Conservation (phyloP, 30 jellyfish, hydroid and myxozoan genomes). For the Mastigias papua region DNA sequence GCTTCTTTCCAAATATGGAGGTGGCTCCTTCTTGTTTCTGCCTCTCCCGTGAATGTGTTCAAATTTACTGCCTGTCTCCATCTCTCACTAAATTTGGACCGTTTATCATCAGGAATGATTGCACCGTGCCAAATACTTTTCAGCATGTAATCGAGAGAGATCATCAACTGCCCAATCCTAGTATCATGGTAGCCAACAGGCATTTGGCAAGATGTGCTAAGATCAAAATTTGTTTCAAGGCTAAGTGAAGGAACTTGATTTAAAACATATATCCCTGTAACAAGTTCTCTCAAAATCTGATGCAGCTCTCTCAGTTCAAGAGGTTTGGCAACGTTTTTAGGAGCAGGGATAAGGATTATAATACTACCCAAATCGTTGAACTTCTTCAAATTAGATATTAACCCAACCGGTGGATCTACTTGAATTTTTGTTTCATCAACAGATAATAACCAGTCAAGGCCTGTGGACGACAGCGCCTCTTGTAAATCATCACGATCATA, state of each 20-base stretch:
- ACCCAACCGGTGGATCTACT: constrained; percentile 67
- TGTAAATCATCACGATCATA: constrained; percentile 66
- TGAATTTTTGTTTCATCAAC: constrained; percentile 63
- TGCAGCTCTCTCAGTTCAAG: constrained; percentile 75
- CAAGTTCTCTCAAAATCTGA: constrained; percentile 77
- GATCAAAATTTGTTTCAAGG: constrained; percentile 64
- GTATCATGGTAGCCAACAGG: constrained; percentile 81
- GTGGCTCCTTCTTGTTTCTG: constrained; percentile 77
- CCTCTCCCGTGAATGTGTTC: constrained; percentile 75
- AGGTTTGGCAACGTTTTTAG: constrained; percentile 33
- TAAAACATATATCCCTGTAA: constrained; percentile 57
- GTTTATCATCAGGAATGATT: constrained; percentile 57
- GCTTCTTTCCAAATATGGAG: constrained; percentile 85
- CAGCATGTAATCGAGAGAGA: constrained; percentile 73
- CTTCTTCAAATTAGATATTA: constrained; percentile 36
- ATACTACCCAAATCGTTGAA: constrained; percentile 19
- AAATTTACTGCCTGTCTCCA: constrained; percentile 78
- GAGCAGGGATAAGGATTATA: constrained; percentile 57
- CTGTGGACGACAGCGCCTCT: constrained; percentile 69
- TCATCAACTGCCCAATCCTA: constrained; percentile 75
- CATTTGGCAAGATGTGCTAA: constrained; percentile 65
- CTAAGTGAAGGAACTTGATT: constrained; percentile 72
- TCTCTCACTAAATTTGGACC: constrained; percentile 68
- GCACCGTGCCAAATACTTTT: constrained; percentile 82
- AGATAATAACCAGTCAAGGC: constrained; percentile 82